phyloP scores from a whole-genome alignment of 2,797 vertebrate species.

The Sebastes wilsoni region DNA sequence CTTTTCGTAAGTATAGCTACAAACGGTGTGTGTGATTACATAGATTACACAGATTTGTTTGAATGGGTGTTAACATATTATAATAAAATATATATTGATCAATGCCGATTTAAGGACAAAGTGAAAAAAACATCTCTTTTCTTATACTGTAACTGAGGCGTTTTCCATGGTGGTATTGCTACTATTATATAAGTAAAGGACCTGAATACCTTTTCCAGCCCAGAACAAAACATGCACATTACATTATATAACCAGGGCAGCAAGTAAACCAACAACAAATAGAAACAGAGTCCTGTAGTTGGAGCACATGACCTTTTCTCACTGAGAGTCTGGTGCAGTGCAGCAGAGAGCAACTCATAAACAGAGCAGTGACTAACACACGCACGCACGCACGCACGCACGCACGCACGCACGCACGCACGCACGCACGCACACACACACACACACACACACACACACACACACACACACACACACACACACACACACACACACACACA shows the following conservation, averaged over 20 bases:
- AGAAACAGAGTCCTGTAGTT: background rate
- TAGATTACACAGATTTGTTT: background rate
- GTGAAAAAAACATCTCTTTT: background rate
- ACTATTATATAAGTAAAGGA: background rate
- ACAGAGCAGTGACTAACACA: constrained; percentile 38
- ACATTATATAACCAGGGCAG: constrained; percentile 12
- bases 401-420: constrained; percentile 27
- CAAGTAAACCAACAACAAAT: constrained; percentile 1
- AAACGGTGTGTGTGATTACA: background rate
- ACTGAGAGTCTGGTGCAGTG: constrained; percentile 18
- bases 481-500: constrained; percentile 18
- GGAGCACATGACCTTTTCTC: constrained; percentile 50
- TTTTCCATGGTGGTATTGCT: background rate
- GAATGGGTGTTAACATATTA: background rate
- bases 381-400: too few relatives aligned
- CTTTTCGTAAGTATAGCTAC: too few relatives aligned
- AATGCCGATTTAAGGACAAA: background rate
- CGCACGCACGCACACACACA: constrained; percentile 18
- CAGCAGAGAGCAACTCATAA: constrained; percentile 29
- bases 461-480: constrained; percentile 27
- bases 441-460: too few relatives aligned
- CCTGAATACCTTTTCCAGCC: background rate
- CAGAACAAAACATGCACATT: background rate
- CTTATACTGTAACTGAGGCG: background rate
- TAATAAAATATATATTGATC: background rate